phyloP scores from a whole-genome alignment of 2,113 vertebrate species.

The Planiliza haematocheilus region DNA sequence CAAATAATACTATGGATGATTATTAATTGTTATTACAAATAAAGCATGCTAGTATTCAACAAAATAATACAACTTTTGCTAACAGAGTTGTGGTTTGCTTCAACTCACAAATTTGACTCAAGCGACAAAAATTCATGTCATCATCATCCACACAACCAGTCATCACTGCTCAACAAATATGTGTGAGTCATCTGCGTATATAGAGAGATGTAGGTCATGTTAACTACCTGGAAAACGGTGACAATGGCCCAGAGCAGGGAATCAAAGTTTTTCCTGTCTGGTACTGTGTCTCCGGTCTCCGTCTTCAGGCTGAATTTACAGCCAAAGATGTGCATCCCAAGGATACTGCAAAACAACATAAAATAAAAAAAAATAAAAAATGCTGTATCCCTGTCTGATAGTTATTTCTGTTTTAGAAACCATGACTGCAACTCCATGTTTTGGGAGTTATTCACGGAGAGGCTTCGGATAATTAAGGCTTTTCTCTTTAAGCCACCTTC shows the following conservation, averaged over 20 bases:
- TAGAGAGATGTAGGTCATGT: not conserved
- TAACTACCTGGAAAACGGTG: conserved; percentile 96
- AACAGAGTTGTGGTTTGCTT: no score
- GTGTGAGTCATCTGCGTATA: not conserved
- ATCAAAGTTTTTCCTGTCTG: conserved; percentile 97
- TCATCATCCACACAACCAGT: not conserved
- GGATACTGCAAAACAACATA: conserved; percentile 85
- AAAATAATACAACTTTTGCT: no score
- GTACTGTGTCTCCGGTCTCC: conserved; percentile 93
- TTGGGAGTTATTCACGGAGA: not conserved
- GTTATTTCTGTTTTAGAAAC: no score
- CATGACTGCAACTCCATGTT: not conserved
- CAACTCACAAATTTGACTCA: no score
- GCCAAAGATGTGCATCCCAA: conserved; percentile 99
- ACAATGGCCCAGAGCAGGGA: conserved; percentile 98
- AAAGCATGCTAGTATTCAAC: no score
- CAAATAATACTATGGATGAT: not conserved
- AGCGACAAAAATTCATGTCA: no score
- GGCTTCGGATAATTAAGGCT: not conserved
- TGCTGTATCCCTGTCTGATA: no score
- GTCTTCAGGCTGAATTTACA: conserved; percentile 98
- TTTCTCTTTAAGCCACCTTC: not conserved
- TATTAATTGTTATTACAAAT: no score
- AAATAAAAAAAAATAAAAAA: no score
- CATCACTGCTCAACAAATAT: not conserved